A percentile compares a stretch with the other conserved stretches of the same genome.
Evolutionary conservation across 2,888 invertebrate genomes (phyloP).

Genomic region (Embidobia sp.): DNA sequence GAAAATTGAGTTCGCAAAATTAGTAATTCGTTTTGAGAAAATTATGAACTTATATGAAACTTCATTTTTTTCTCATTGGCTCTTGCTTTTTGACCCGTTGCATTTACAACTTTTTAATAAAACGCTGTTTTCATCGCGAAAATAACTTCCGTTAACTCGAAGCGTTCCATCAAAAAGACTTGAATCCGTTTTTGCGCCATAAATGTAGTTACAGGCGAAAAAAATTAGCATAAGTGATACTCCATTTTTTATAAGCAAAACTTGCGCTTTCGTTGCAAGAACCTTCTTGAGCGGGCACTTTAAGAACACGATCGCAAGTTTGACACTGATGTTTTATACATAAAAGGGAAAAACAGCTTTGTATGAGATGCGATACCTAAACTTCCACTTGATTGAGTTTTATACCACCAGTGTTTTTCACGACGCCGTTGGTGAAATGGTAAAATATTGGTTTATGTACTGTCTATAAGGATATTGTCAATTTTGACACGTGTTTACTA

Average conservation of each 20-base stretch:
- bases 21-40: too few species aligned
- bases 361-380: slow-evolving; percentile 28
- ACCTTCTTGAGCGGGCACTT: slow-evolving; percentile 30
- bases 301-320: slow-evolving; percentile 31
- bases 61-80: too few species aligned
- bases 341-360: slow-evolving; percentile 31
- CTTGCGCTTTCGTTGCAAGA: slow-evolving; percentile 1
- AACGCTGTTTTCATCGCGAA: background rate
- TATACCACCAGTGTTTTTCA: slow-evolving; percentile 26
- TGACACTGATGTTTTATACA: slow-evolving; percentile 51
- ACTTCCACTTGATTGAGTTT: slow-evolving; percentile 48
- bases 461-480: slow-evolving; percentile 10
- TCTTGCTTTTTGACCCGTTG: too few species aligned
- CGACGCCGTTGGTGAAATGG: slow-evolving; percentile 1
- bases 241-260: slow-evolving; percentile 27
- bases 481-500: slow-evolving; percentile 1
- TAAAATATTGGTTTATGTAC: slow-evolving; percentile 19
- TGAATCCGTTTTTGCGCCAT: too few species aligned
- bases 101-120: too few species aligned
- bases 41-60: too few species aligned
- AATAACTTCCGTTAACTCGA: too few species aligned
- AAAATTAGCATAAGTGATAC: slow-evolving; percentile 47
- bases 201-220: slow-evolving; percentile 10
- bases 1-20: background rate
- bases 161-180: too few species aligned